Base-by-base conservation (phyloP, 1,140 invertebrate species). In the Psilanteris sp. region DNA sequence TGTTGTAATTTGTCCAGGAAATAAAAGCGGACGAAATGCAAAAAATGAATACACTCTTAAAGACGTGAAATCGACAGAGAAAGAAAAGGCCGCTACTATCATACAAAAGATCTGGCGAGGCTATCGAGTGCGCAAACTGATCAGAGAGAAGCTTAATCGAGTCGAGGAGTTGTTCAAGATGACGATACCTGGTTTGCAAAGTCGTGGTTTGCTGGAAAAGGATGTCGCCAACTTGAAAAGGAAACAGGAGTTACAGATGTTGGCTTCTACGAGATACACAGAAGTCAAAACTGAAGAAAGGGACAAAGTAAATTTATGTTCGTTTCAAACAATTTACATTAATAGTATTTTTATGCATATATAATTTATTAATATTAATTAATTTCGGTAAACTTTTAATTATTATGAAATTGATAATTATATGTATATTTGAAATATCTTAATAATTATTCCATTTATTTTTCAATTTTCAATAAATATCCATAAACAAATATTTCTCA, bases 261-360 rank as follows among this genome's bases (percentile, higher is more conserved):
- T 86, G 26, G 89, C 88, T 16, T 88, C 90, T 15, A 82, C 87
- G 29, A 84, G 89, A 16, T 91, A 89, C 70, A 48, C 90, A 14
- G 72, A 91, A 48, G 80, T 89, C n/a, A 90, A 87, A 8, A 37
- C 89, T 7, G 89, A 90, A 44, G 91, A 93, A 82, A 89, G 90
- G 62, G 79, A 83, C 1, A 87, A 89, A 48, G 88, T 93, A 80
- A 81, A 43, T 15, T 26, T 9, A 20, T 11, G 8, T 20, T 10
- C 8, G 15, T n/a, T 22, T 1, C 22, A n/a, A 22, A n/a, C n/a
- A 4, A n/a, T 37, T 37, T 18, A 16, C 1, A 37, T 8, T 9
- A 16, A 9, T 37, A n/a, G n/a, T n/a, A n/a, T n/a, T n/a, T n/a
- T n/a, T n/a, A n/a, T n/a, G n/a, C n/a, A n/a, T n/a, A n/a, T n/a